Evolutionary conservation across 2,797 vertebrate genomes (phyloP).

Genomic region (Oceanodroma leucorhoa): DNA sequence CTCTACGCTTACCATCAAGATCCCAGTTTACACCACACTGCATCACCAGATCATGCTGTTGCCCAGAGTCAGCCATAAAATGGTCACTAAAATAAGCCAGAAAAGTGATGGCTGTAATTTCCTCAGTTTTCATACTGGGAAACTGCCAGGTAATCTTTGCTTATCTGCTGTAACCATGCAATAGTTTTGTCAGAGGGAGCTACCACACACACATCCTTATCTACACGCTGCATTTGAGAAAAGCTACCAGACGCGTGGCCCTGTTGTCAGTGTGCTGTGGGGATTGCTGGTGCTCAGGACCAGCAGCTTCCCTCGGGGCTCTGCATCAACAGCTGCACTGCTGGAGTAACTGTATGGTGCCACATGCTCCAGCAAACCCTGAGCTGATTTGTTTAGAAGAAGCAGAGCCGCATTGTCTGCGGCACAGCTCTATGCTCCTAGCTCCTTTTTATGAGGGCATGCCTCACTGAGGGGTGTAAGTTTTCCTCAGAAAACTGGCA

Average conservation of each 20-base stretch:
- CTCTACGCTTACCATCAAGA: neutral
- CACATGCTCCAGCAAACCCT: neutral
- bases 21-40: neutral
- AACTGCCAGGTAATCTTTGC: neutral
- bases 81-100: neutral
- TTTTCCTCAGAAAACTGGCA: neutral
- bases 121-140: neutral
- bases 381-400: neutral
- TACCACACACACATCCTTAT: neutral
- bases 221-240: neutral
- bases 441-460: neutral
- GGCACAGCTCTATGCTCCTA: neutral
- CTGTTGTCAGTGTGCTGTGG: neutral
- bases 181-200: neutral
- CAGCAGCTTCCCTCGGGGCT: neutral
- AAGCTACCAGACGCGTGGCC: rapidly evolving
- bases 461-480: neutral
- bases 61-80: neutral
- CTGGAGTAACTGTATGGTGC: neutral
- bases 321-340: neutral
- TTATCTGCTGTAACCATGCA: neutral
- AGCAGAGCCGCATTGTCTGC: neutral
- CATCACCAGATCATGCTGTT: neutral
- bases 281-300: neutral
- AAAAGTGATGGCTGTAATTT: neutral